Conservation (phyloP, 2,797 vertebrate genomes). For the Rhodeus uyekii region DNA sequence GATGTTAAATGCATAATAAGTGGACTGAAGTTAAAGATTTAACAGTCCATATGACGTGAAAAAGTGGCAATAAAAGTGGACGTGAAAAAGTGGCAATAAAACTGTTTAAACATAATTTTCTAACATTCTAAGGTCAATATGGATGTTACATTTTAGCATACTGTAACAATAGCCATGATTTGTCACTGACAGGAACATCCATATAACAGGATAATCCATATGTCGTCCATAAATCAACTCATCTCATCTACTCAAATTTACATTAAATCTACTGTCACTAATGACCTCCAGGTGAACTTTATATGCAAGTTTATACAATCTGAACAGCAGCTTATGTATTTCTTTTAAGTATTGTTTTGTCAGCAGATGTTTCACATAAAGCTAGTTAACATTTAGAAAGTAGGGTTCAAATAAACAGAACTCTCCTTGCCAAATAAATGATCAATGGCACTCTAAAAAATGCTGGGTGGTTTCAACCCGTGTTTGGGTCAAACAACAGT, state of each 20-base stretch:
- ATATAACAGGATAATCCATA: not conserved
- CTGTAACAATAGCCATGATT: not conserved
- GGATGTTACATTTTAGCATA: not conserved
- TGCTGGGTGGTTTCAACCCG: no score
- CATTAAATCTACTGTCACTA: not conserved
- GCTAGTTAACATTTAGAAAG: constrained; percentile 53
- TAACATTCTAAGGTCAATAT: not conserved
- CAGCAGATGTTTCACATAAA: not conserved
- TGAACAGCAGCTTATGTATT: not conserved
- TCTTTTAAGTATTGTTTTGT: constrained; percentile 47
- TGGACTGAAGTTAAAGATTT: not conserved
- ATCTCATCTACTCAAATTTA: not conserved
- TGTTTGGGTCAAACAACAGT: no score
- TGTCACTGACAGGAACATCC: not conserved
- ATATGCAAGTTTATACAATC: not conserved
- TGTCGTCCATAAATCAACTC: not conserved
- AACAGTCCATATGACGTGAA: not conserved
- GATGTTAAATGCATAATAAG: not conserved
- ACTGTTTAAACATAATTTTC: not conserved
- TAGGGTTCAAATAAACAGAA: constrained; percentile 54
- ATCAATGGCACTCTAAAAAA: no score
- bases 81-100: not conserved
- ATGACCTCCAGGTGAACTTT: not conserved
- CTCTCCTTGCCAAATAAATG: constrained; percentile 51
- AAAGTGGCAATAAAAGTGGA: not conserved